Evolutionary conservation across 2,888 invertebrate genomes (phyloP), one percentile per base, ranked within the genome.

Genomic region (Drosophila testacea): DNA sequence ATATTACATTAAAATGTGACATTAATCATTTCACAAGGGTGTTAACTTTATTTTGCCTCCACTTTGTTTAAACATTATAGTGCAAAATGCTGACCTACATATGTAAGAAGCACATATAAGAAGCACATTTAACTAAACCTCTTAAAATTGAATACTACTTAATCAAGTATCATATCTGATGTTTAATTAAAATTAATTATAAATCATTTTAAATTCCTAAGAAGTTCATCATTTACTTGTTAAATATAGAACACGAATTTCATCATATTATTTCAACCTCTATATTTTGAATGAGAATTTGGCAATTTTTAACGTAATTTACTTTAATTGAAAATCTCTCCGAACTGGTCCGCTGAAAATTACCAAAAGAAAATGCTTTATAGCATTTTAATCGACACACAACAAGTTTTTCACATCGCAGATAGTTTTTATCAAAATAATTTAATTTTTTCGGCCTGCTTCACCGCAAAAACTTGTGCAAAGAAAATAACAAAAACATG

Each of bases 281-380:
- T 52, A 10, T 1, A 28, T 11, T 13, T 38, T 38, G 5, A 38
- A 13, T 30, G 4, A 61, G 44, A 36, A 22, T 54, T 54, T 22
- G 27, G 28, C 11, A 46, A 54, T 22, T 38, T 39, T 34, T 61
- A 65, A 39, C 44, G 46, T 39, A 46, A 52, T 61, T 32, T n/a
- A 39, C 56, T 47, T 32, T 36, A 56, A 63, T 57, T 41, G 63
- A 63, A 48, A 48, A 47, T 47, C 44, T 52, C 52, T 46, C 28
- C 34, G 4, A 61, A 66, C 65, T 54, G 32, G 65, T 66, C 46
- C n/a, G 28, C n/a, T 30, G 39, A n/a, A 47, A 41, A 48, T 54
- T 52, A 61, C 62, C 65, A 61, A 66, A 66, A 52, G 63, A 56
- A 63, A 62, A 66, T 51, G 9, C 34, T 51, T 52, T 48, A 60